Base-by-base conservation (phyloP, 2,888 invertebrate genomes). In the Cataglyphis cursor region DNA sequence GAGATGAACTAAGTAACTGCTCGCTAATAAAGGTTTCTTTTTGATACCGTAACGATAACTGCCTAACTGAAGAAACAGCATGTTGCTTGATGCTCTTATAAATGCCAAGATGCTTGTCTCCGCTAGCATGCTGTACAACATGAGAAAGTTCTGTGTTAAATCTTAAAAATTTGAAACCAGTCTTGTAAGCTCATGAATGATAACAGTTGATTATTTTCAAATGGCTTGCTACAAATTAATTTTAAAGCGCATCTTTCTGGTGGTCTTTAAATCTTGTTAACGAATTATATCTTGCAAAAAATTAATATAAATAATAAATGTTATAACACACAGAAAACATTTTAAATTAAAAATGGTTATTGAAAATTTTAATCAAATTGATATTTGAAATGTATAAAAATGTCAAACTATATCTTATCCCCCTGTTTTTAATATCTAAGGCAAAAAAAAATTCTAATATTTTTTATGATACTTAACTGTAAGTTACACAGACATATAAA, bases 21-120 rank as follows among this genome's bases (percentile, higher is more conserved):
- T 51, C 31, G 44, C 38, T 18, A 61, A 72, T 24, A n/a, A 70
- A 31, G 10, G 48, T 35, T 44, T 72, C n/a, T 44, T 59, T 48
- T 72, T 6, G 48, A 72, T 80, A 24, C 12, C 41, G 5, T 51
- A 51, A 51, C 51, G 8, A n/a, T 41, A 28, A 28, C 48, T 57
- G 31, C n/a, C 10, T 31, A 12, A 31, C 44, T 65, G 12, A 28
- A 38, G 12, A 1, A 65, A 12, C 24, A 24, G 21, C 21, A 41
- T 24, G 65, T 24, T 38, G 18, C n/a, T 66, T 12, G n/a, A 28
- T 12, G n/a, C 24, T 51, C 35, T 64, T 35, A 8, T 21, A 44
- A 61, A 44, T n/a, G 9, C 8, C 44, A 18, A 65, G 44, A 44
- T 41, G 35, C 18, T 64, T 35, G 18, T 75, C 10, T 38, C 21